Percentiles rank a stretch among this genome's conserved stretches.
Evolutionary conservation across 2,888 invertebrate genomes (phyloP).

Genomic region (Lucinisca nassula): DNA sequence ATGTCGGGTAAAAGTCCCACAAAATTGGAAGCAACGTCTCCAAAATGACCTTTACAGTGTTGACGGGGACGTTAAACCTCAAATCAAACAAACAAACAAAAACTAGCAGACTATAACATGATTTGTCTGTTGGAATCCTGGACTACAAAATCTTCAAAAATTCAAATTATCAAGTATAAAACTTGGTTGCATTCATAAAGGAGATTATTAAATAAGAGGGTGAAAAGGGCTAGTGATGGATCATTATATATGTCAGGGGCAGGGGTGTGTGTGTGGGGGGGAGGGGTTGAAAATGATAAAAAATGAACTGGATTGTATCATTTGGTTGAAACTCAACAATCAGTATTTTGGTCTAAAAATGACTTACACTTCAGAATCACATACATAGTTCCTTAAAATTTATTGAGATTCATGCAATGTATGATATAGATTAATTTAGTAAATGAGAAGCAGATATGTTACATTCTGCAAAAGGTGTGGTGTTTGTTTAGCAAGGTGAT

Average conservation of each 20-base stretch:
- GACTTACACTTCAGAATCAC: constrained; percentile 8
- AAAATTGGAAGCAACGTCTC: too few relatives aligned
- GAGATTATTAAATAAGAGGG: neutral
- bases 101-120: neutral
- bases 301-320: neutral
- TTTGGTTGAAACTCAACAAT: neutral
- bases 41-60: too few relatives aligned
- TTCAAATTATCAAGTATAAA: neutral
- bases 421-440: constrained; percentile 11
- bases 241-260: neutral
- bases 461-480: neutral
- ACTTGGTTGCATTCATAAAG: neutral
- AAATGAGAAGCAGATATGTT: constrained; percentile 13
- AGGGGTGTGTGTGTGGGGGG: neutral
- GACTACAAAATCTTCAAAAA: neutral
- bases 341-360: neutral
- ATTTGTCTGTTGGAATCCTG: neutral
- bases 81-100: too few relatives aligned
- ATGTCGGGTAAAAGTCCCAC: too few relatives aligned
- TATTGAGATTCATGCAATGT: neutral
- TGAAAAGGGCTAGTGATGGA: neutral
- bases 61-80: too few relatives aligned
- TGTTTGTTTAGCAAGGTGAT: constrained; percentile 11
- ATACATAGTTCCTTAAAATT: constrained; percentile 25
- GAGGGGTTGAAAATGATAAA: neutral